These are phyloP conservation scores for Episyrphus balteatus DNA, from an alignment of 1,140 invertebrate species.

Conservation along the genomic window DNA sequence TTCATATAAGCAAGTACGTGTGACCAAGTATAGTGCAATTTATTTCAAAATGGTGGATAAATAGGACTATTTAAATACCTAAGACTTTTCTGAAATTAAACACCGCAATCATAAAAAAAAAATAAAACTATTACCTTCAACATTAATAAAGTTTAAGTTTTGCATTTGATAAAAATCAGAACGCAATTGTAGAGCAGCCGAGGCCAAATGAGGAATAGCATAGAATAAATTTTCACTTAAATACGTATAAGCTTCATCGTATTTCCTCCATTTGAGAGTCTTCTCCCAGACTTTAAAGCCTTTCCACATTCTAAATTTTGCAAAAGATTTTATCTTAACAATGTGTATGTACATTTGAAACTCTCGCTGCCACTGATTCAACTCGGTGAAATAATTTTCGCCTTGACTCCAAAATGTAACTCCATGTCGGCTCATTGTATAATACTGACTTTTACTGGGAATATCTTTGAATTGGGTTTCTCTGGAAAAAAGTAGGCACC, in stretches of 20 bases:
- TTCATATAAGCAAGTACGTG: too few species aligned
- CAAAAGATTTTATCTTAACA: conserved; percentile 59
- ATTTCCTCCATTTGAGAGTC: conserved; percentile 58
- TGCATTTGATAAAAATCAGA: conserved; percentile 57
- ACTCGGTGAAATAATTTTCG: conserved; percentile 55
- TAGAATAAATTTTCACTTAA: conserved; percentile 60
- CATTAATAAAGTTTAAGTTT: conserved; percentile 47
- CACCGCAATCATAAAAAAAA: too few species aligned
- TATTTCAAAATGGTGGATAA: too few species aligned
- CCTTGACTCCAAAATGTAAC: conserved; percentile 52
- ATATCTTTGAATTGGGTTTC: conserved; percentile 51
- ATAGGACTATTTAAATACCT: too few species aligned
- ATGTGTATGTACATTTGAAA: conserved; percentile 55
- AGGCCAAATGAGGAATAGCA: conserved; percentile 56
- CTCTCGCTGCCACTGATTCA: conserved; percentile 58
- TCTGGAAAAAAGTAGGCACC: conserved; percentile 28
- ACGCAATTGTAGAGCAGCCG: conserved; percentile 55
- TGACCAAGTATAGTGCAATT: too few species aligned
- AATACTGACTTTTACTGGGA: conserved; percentile 46
- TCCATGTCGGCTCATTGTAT: conserved; percentile 56
- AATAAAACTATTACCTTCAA: conserved; percentile 11
- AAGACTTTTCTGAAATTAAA: too few species aligned
- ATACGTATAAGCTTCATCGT: conserved; percentile 43
- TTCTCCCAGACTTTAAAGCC: conserved; percentile 71
- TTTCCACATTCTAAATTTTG: conserved; percentile 66